phyloP scores from a whole-genome alignment of 35 echinoderm and acorn worm genomes.

The Acanthaster planci region DNA sequence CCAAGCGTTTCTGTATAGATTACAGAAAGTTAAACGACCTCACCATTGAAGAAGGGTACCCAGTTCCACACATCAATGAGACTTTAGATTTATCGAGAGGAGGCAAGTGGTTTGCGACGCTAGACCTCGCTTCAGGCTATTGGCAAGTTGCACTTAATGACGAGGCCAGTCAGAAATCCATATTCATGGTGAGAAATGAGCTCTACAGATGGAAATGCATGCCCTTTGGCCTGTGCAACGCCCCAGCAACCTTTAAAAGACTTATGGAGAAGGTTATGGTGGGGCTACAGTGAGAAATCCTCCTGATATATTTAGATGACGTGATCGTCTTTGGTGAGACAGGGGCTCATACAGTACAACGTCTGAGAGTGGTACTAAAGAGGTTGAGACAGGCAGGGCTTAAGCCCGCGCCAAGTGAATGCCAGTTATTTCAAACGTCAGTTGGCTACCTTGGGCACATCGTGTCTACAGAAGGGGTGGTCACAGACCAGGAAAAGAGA shows the following conservation, averaged over 20 bases:
- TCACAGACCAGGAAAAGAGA: conserved; percentile 23
- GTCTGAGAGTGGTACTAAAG: conserved; percentile 21
- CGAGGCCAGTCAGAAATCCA: too few species aligned
- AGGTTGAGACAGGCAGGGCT: conserved; percentile 7
- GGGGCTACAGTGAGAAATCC: conserved; percentile 30
- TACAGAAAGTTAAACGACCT: conserved; percentile 6
- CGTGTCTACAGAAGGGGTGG: conserved; percentile 17
- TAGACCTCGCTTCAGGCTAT: too few species aligned
- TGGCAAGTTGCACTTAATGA: too few species aligned
- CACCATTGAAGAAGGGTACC: too few species aligned
- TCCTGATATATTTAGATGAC: conserved; percentile 46
- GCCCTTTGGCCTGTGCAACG: too few species aligned
- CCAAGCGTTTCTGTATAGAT: conserved; percentile 33
- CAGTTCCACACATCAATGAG: not conserved
- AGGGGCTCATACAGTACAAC: not conserved
- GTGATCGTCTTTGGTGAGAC: conserved; percentile 12
- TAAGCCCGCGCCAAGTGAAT: conserved; percentile 43
- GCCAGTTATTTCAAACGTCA: conserved; percentile 29
- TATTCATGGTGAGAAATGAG: conserved; percentile 8
- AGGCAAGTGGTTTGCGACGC: too few species aligned
- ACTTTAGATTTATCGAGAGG: not conserved
- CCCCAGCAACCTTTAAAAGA: conserved; percentile 23
- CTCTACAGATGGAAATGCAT: conserved; percentile 42
- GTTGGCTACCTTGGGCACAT: conserved; percentile 35
- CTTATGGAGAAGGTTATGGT: too few species aligned